Base-by-base conservation (phyloP, 1,140 invertebrate genomes). In the Chelonus insularis region DNA sequence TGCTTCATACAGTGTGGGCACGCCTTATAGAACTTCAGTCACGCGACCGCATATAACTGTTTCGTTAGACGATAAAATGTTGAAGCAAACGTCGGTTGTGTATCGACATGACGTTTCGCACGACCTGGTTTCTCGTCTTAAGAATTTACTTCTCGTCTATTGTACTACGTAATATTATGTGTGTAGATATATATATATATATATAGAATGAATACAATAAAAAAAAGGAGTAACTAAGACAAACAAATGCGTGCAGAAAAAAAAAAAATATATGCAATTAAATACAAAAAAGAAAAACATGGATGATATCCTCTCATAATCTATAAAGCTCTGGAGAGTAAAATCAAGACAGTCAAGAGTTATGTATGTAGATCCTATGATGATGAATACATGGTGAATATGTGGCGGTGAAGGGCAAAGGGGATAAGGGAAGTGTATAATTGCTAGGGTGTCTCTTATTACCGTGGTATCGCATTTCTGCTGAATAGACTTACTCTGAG, bases 391-490 rank as follows among this genome's bases (percentile, higher is more conserved):
- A 18, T 48, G 45, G 12, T 11, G 45, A 25, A 25, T 18, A 18
- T 20, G 20, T 48, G 18, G 41, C 5, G 16, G 16, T 29, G 25
- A 29, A 45, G 14, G n/a, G 9, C 8, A n/a, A 39, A 39, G 45
- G 14, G 43, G 20, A 7, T 41, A 34, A 61, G 69, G 71, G 70
- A 72, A 72, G 52, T 71, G 70, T 74, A 73, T 74, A 71, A 75
- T 77, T 74, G 70, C 66, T 66, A 55, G 58, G 72, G 61, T 70
- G 68, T 59, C 70, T 77, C 74, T 78, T 73, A 74, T 77, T 78
- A 77, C 72, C 62, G 60, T 60, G 65, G 50, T 69, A 72, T 77
- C 72, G 69, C 68, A 72, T 78, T 78, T 76, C 75, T 65, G 73
- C 75, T 77, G 74, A 76, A 69, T 74, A 69, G 70, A 61, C 63